Conservation (phyloP, 2,113 vertebrate species). For the Macheiramphus alcinus region DNA sequence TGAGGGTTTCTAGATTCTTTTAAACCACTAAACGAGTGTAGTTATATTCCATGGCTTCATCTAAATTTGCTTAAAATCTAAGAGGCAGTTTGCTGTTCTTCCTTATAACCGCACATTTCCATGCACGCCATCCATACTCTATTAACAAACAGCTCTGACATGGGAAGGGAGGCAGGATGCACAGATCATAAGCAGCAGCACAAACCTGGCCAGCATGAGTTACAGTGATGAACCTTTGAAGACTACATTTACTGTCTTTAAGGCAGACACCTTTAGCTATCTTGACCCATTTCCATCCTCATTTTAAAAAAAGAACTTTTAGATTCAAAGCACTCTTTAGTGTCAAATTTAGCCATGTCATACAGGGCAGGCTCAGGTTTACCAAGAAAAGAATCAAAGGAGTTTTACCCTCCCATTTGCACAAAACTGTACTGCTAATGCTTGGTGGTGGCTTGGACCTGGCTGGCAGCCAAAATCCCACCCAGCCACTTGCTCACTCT, state of each 20-base stretch:
- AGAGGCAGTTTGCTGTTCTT: background rate
- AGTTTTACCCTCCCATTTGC: background rate
- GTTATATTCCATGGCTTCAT: background rate
- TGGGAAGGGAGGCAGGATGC: background rate
- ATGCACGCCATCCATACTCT: background rate
- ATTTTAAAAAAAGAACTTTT: background rate
- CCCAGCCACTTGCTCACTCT: background rate
- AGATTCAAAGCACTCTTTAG: background rate
- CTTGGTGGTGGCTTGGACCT: background rate
- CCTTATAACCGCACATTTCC: background rate
- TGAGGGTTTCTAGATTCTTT: background rate
- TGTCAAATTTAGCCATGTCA: background rate
- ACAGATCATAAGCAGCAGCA: background rate
- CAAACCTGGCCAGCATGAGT: background rate
- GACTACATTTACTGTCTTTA: background rate
- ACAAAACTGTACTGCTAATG: background rate
- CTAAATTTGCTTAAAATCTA: background rate
- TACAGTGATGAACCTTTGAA: background rate
- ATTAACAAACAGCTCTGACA: background rate
- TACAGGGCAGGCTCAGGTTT: background rate
- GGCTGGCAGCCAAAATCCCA: background rate
- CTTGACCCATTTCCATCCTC: background rate
- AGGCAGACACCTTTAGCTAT: background rate
- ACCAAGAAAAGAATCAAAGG: background rate
- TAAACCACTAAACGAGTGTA: background rate